A percentile compares a stretch with the other conserved stretches of the same genome.
Evolutionary conservation across 2,113 vertebrate genomes (phyloP).

Genomic region (Brachypteracias leptosomus): DNA sequence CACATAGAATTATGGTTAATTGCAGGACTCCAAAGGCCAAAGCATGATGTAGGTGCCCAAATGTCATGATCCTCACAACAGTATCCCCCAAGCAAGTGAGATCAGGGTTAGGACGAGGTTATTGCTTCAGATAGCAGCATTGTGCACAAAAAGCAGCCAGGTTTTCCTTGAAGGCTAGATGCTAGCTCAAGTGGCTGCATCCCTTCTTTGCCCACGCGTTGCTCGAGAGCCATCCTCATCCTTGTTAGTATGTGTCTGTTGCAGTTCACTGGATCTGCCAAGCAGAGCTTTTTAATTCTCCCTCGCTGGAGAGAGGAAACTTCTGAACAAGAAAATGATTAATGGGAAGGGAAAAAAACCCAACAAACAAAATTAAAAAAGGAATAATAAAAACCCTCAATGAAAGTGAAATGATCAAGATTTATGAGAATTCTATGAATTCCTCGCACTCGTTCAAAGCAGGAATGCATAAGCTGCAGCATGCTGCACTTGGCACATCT

Average conservation of each 20-base stretch:
- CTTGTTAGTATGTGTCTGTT: conserved; percentile 42
- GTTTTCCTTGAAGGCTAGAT: neutral
- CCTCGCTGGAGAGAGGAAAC: neutral
- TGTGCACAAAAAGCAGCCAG: neutral
- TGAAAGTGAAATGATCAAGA: neutral
- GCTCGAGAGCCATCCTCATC: neutral
- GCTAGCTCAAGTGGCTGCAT: neutral
- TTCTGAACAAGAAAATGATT: conserved; percentile 43
- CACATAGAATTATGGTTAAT: neutral
- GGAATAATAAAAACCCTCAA: conserved; percentile 7
- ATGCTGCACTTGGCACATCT: neutral
- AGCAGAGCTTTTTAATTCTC: conserved; percentile 37
- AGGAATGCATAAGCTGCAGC: neutral
- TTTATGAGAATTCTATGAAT: conserved; percentile 18
- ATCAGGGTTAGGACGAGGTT: neutral
- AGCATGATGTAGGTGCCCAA: neutral
- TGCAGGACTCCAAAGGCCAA: neutral
- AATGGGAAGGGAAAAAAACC: neutral
- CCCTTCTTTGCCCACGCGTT: neutral
- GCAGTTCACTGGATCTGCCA: neutral
- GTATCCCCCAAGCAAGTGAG: neutral
- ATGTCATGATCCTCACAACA: accelerated
- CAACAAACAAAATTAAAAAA: neutral
- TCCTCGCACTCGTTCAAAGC: neutral
- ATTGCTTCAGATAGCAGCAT: neutral